Percentiles rank a stretch among this genome's conserved stretches.
Evolutionary conservation across 2,797 vertebrate genomes (phyloP).

Genomic region (Sternotherus odoratus): DNA sequence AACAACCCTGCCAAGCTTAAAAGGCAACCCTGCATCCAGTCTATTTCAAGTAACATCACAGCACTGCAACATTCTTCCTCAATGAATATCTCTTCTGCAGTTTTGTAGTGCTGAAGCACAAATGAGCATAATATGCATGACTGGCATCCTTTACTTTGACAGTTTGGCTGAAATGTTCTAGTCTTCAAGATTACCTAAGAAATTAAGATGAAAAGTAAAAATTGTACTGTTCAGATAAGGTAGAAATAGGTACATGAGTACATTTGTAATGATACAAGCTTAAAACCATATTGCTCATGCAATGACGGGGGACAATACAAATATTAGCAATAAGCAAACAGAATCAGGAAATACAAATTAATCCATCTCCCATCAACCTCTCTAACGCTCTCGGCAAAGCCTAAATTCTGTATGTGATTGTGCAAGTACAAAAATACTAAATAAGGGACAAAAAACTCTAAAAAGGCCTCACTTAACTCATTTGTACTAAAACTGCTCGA

Average conservation of each 20-base stretch:
- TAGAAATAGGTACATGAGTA: background rate
- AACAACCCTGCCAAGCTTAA: background rate
- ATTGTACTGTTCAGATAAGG: background rate
- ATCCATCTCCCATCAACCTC: background rate
- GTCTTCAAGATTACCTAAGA: background rate
- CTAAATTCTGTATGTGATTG: too few species aligned
- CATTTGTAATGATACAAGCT: background rate
- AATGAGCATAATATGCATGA: accelerated
- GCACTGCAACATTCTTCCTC: background rate
- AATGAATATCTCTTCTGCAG: background rate
- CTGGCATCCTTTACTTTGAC: background rate
- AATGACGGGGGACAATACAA: background rate
- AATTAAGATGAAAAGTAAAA: background rate
- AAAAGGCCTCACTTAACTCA: background rate
- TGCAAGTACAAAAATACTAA: background rate
- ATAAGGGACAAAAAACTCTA: background rate
- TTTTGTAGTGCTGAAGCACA: background rate
- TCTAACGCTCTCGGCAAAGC: background rate
- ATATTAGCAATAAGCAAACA: background rate
- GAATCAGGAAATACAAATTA: background rate
- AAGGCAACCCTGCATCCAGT: accelerated
- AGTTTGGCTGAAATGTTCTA: background rate
- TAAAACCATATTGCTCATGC: background rate
- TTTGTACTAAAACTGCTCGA: background rate
- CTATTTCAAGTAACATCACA: slow-evolving; percentile 36